A percentile compares a stretch with the other conserved stretches of the same genome.
These are phyloP conservation scores for Ataeniobius toweri DNA, from an alignment of 2,797 vertebrate genomes.

Conservation along the genomic window DNA sequence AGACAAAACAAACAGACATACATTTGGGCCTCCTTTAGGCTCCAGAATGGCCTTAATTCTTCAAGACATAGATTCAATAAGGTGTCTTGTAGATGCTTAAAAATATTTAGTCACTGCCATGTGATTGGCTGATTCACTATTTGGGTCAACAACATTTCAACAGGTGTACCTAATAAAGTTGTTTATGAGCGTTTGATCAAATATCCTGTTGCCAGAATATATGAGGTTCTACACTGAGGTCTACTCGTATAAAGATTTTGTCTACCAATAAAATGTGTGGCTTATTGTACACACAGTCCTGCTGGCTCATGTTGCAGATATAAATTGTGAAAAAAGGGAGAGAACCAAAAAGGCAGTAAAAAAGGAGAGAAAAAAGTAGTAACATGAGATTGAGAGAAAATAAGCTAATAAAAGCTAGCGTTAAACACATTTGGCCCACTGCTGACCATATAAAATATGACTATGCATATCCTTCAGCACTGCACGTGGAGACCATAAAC, in stretches of 20 bases:
- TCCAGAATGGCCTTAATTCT: not conserved
- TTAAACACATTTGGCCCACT: not conserved
- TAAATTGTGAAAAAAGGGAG: not conserved
- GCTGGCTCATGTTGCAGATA: not conserved
- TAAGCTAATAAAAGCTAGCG: not conserved
- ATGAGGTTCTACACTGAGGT: not conserved
- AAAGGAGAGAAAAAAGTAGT: not conserved
- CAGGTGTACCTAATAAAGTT: not conserved
- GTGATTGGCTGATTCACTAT: not conserved
- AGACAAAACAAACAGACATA: not conserved
- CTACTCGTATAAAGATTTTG: constrained; percentile 20
- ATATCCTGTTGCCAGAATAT: not conserved
- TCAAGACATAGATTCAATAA: not conserved
- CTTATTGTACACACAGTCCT: not conserved
- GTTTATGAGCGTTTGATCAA: not conserved
- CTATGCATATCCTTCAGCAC: constrained; percentile 6
- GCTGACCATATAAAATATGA: constrained; percentile 1
- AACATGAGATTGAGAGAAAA: constrained; percentile 6
- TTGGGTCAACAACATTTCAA: not conserved
- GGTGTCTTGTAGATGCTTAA: not conserved
- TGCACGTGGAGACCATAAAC: not conserved
- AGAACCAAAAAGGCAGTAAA: constrained; percentile 3
- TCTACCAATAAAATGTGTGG: constrained; percentile 16
- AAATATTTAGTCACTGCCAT: not conserved
- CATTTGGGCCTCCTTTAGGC: not conserved